These are phyloP conservation scores for Megaceryle alcyon DNA, from an alignment of 2,797 vertebrate species.

Conservation along the genomic window DNA sequence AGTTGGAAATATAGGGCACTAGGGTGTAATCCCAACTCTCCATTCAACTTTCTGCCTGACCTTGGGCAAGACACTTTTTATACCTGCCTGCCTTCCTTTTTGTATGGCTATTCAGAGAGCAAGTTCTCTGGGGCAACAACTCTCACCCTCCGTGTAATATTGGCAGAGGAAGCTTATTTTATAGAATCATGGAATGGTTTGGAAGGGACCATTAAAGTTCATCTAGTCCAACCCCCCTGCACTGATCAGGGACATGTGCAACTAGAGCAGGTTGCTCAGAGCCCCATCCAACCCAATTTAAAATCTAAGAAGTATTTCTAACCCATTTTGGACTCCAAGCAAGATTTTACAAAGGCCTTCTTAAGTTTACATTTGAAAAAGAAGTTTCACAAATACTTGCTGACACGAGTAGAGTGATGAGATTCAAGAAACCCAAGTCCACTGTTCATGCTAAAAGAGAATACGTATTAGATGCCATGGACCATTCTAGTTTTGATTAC, in stretches of 20 bases:
- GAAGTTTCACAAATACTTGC: not conserved
- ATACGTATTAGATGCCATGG: not conserved
- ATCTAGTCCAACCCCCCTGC: not conserved
- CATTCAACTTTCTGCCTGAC: not conserved
- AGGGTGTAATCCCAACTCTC: not conserved
- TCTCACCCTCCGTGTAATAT: not conserved
- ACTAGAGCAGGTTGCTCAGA: not conserved
- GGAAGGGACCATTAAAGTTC: not conserved
- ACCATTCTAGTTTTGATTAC: not conserved
- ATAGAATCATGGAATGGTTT: not conserved
- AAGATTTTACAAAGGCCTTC: not conserved
- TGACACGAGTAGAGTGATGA: not conserved
- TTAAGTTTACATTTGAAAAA: not conserved
- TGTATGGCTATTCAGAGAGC: rapidly evolving
- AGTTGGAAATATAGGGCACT: not conserved
- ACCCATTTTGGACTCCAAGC: not conserved
- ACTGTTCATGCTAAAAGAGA: not conserved
- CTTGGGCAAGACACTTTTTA: not conserved
- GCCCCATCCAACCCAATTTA: not conserved
- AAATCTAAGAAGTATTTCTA: not conserved
- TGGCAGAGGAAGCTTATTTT: not conserved
- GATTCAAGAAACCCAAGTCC: not conserved
- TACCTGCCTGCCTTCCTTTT: not conserved
- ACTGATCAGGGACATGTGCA: not conserved
- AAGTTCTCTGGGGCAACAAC: not conserved